A percentile compares a stretch with the other conserved stretches of the same genome.
phyloP scores from a whole-genome alignment of 2,888 invertebrate genomes.

The Eristalinus aeneus region DNA sequence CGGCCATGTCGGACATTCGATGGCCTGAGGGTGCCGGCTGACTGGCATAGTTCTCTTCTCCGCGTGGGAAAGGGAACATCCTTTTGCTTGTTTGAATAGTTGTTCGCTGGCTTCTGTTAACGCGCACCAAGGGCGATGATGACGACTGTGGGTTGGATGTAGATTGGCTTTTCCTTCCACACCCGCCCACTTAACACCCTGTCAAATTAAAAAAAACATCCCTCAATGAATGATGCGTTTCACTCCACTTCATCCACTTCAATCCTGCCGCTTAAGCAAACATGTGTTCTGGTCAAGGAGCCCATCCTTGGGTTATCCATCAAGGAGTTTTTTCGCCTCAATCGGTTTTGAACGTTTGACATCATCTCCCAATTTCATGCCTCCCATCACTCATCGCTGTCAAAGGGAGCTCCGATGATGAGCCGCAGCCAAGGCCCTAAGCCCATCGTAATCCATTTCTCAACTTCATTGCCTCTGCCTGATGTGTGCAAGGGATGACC shows the following conservation, averaged over 20 bases:
- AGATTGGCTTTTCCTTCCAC: background rate
- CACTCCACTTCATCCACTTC: background rate
- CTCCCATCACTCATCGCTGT: background rate
- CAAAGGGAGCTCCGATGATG: background rate
- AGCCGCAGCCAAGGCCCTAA: background rate
- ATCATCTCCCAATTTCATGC: background rate
- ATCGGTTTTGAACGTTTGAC: background rate
- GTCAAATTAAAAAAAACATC: background rate
- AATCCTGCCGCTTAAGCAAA: background rate
- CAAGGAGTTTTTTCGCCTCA: background rate
- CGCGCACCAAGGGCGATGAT: background rate
- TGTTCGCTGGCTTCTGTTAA: constrained; percentile 14
- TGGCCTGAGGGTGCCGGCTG: background rate
- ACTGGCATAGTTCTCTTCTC: background rate
- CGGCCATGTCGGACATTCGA: background rate
- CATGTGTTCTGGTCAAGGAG: background rate
- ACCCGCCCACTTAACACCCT: too few relatives aligned
- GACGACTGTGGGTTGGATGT: background rate
- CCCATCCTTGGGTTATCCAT: background rate
- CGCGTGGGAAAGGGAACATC: background rate
- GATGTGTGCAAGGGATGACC: background rate
- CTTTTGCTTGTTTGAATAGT: constrained; percentile 12
- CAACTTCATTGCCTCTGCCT: background rate
- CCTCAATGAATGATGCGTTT: background rate
- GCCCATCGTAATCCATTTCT: background rate